Conservation (phyloP, 2,113 vertebrate species). For the Xerus inauris region DNA sequence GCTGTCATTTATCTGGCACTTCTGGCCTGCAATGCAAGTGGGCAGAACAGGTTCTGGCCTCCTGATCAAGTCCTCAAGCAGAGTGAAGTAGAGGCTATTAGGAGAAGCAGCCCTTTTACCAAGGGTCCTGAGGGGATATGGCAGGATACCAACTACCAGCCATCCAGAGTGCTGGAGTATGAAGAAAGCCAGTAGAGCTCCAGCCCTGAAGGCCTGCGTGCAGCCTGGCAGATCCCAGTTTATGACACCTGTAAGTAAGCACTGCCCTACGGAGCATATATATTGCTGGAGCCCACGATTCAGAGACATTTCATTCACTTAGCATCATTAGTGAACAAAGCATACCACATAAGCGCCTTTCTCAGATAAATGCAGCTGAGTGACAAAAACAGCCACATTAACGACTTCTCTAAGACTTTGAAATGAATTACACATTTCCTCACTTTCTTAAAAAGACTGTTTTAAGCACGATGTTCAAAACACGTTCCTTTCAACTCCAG, state of each 20-base stretch:
- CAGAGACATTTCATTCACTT: not conserved
- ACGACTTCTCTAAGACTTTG: not conserved
- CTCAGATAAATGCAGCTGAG: not conserved
- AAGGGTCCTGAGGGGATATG: not conserved
- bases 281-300: not conserved
- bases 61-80: not conserved
- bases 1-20: not conserved
- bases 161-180: not conserved
- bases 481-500: not conserved
- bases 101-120: not conserved
- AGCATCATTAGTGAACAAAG: slow-evolving; percentile 27
- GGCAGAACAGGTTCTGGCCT: not conserved
- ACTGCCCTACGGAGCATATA: not conserved
- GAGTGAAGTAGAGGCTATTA: not conserved
- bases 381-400: not conserved
- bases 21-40: not conserved
- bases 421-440: slow-evolving; percentile 10
- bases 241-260: not conserved
- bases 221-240: not conserved
- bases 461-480: slow-evolving; percentile 31
- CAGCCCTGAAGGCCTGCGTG: not conserved
- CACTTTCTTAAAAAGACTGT: slow-evolving; percentile 24
- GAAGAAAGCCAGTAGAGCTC: not conserved
- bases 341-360: not conserved
- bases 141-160: not conserved